Conservation (phyloP, 2,113 vertebrate species). For the Hippocampus zosterae region DNA sequence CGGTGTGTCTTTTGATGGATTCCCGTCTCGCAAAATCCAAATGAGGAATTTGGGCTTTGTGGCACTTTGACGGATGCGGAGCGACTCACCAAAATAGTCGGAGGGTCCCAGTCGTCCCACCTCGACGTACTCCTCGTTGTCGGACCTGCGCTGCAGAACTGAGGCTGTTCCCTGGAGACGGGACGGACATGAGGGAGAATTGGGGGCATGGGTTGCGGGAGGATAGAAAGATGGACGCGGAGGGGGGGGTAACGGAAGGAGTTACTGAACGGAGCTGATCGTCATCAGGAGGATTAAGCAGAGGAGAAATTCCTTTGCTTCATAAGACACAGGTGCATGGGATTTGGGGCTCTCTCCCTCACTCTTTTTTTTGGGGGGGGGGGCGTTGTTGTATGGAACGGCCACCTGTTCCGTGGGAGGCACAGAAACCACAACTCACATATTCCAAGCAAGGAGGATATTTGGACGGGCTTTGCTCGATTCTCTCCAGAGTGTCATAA, state of each 20-base stretch:
- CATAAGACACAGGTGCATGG: conserved; percentile 67
- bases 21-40: not conserved
- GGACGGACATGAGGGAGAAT: conserved; percentile 26
- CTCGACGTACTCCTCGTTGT: conserved; percentile 93
- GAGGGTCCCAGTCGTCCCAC: conserved; percentile 93
- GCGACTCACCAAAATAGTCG: conserved; percentile 91
- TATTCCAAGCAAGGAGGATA: conserved; percentile 20
- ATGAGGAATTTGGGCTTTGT: not conserved
- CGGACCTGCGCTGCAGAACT: conserved; percentile 91
- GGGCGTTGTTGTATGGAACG: conserved; percentile 15
- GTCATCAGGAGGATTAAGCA: conserved; percentile 62
- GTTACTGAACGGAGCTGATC: conserved; percentile 39
- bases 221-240: conserved; percentile 8
- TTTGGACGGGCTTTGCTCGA: conserved; percentile 31
- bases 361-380: not conserved
- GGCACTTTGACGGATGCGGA: not conserved
- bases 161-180: conserved; percentile 86
- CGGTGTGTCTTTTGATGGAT: too few relatives aligned
- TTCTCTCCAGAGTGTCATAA: conserved; percentile 42
- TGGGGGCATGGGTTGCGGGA: conserved; percentile 13
- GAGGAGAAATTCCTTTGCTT: conserved; percentile 62
- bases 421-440: conserved; percentile 21
- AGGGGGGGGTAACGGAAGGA: conserved; percentile 17
- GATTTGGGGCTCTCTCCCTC: conserved; percentile 54
- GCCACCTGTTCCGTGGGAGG: conserved; percentile 57